Evolutionary conservation across 2,888 invertebrate genomes (phyloP).

Genomic region (Boloria selene): DNA sequence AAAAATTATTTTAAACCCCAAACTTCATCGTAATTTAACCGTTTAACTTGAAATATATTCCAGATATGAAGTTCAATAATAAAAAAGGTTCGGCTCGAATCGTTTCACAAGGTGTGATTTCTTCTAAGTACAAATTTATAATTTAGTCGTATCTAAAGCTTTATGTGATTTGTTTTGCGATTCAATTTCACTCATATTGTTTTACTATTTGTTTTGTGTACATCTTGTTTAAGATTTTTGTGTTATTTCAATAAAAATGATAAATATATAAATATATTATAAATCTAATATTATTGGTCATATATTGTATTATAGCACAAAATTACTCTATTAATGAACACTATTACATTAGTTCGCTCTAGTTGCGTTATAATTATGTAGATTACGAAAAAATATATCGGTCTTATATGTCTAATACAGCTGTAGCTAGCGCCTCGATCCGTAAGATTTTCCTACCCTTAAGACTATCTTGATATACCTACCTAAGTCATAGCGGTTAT

Average conservation of each 20-base stretch:
- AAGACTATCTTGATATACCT: slow-evolving; percentile 61
- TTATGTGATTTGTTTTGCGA: slow-evolving; percentile 57
- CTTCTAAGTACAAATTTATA: slow-evolving; percentile 70
- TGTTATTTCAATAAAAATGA: slow-evolving; percentile 24
- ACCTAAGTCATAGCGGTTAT: slow-evolving; percentile 75
- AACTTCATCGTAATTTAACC: not conserved
- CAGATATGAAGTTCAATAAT: slow-evolving; percentile 1
- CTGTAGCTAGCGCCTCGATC: slow-evolving; percentile 45
- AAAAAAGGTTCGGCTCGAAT: slow-evolving; percentile 43
- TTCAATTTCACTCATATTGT: slow-evolving; percentile 46
- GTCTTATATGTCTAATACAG: slow-evolving; percentile 54
- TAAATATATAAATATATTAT: slow-evolving; percentile 31
- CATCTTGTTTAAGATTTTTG: slow-evolving; percentile 31
- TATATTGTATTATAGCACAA: slow-evolving; percentile 53
- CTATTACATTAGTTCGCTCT: slow-evolving; percentile 41
- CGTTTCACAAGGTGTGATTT: slow-evolving; percentile 60
- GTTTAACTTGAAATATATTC: not conserved
- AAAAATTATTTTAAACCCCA: slow-evolving; percentile 10
- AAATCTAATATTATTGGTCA: slow-evolving; percentile 39
- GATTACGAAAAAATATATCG: slow-evolving; percentile 47
- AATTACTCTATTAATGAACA: slow-evolving; percentile 45
- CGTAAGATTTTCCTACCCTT: slow-evolving; percentile 55
- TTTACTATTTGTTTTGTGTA: slow-evolving; percentile 37
- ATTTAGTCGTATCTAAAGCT: slow-evolving; percentile 64
- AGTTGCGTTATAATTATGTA: slow-evolving; percentile 42